Conservation (phyloP, 23 tunicate species). For the Trididemnum nubilum region DNA sequence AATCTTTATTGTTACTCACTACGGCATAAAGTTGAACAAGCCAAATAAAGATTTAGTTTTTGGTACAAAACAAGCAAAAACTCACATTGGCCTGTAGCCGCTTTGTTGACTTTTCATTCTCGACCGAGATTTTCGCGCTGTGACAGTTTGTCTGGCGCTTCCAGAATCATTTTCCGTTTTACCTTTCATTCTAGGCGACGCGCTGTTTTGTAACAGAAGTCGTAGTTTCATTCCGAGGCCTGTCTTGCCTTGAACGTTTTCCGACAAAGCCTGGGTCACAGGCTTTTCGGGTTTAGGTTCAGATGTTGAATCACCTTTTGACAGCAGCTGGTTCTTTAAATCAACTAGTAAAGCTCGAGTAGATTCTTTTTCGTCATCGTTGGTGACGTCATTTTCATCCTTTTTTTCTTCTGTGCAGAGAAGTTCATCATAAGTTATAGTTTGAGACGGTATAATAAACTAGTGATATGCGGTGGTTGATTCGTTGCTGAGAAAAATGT, state of each 20-base stretch:
- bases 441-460: no score
- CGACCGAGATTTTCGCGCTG: constrained; percentile 16
- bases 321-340: constrained; percentile 40
- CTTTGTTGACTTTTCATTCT: constrained; percentile 32
- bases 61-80: background rate
- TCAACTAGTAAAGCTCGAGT: constrained; percentile 55
- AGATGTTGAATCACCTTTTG: background rate
- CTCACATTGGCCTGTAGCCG: constrained; percentile 61
- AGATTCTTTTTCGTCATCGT: constrained; percentile 35
- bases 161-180: background rate
- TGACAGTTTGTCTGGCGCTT: constrained; percentile 5
- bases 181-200: constrained; percentile 27
- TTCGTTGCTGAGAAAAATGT: no score
- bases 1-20: no score
- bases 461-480: no score
- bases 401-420: background rate
- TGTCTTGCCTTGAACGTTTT: constrained; percentile 24
- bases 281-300: background rate
- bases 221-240: constrained; percentile 55
- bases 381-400: background rate
- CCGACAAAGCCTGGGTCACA: background rate
- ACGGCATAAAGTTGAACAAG: no score
- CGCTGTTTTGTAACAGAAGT: constrained; percentile 54
- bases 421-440: background rate
- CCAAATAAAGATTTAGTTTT: no score